Base-by-base conservation (phyloP, 2,113 vertebrate genomes). In the Psilopsiagon aymara region DNA sequence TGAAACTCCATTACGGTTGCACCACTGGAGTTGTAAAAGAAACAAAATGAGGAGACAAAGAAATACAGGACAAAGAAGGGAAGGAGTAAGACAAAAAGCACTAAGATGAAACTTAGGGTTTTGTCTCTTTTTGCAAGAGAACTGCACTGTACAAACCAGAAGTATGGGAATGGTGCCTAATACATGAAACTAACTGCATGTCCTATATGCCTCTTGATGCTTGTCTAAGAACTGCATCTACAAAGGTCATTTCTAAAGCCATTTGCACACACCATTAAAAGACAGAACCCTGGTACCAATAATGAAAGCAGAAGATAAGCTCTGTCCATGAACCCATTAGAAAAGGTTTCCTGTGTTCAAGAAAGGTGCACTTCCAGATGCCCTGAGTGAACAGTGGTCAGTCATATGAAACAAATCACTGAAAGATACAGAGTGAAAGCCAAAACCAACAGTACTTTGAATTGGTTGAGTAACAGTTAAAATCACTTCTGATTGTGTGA, bases 381-480 rank as follows among this genome's bases (percentile, higher is more conserved):
- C 37, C 59, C 57, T 64, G 97, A 98, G 96, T 68, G 87, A 82
- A 96, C 87, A 95, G 70, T 23, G 49, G 82, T 93, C 86, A 95
- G 86, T 90, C 87, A 95, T 55, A 97, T 69, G 76, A 88, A 96
- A 98, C 97, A 95, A 98, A 98, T 86, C 67, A 96, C 75, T 92
- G 82, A 96, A 95, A 98, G 95, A 98, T 63, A 97, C 79, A 98
- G 97, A 98, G 92, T 97, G 98, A 97, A 98, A 98, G 98, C 98
- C 99, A 98, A 99, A 98, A 99, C 99, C 99, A 99, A 99, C 99
- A 99, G 99, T 99, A 99, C 99, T 99, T 98, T 93, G 86, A 98
- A 98, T 86, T 93, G 95, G 77, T 93, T 49, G 86, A 96, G 85
- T 60, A 96, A 90, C 17, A 60, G 77, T 82, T 73, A 66, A 81